Conservation (phyloP, 2,113 vertebrate species). For the Python bivittatus region DNA sequence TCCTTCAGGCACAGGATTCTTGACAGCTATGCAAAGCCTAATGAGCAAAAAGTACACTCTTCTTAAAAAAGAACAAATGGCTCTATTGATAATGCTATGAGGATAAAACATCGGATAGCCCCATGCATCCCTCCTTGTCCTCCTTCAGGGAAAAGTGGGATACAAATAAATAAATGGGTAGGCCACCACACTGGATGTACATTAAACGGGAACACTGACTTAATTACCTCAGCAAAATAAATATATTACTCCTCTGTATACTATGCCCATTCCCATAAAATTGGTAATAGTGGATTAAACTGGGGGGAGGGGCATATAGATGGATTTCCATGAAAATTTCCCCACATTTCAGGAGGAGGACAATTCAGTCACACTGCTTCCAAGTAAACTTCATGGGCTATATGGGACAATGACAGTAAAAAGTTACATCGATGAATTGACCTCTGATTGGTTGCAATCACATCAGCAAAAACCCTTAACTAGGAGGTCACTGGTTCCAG, state of each 20-base stretch:
- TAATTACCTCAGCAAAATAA: background rate
- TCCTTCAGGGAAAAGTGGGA: background rate
- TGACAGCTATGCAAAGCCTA: background rate
- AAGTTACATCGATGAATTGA: background rate
- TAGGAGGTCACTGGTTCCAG: background rate
- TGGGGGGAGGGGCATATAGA: too few species aligned
- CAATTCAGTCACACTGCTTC: background rate
- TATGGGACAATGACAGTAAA: background rate
- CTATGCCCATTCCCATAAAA: background rate
- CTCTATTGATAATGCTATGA: background rate
- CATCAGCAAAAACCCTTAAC: background rate
- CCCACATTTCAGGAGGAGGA: background rate
- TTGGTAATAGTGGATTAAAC: background rate
- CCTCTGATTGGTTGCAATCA: background rate
- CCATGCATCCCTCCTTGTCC: background rate
- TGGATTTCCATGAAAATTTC: background rate
- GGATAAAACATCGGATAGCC: background rate
- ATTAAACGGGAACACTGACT: background rate
- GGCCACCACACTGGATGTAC: background rate
- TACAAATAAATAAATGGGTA: background rate
- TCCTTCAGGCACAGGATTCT: background rate
- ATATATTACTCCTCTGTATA: too few species aligned
- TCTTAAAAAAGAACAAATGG: background rate
- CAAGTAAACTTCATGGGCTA: background rate
- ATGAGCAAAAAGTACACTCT: background rate